Conservation (phyloP, 2,113 vertebrate genomes). For the Pleuronectes platessa region DNA sequence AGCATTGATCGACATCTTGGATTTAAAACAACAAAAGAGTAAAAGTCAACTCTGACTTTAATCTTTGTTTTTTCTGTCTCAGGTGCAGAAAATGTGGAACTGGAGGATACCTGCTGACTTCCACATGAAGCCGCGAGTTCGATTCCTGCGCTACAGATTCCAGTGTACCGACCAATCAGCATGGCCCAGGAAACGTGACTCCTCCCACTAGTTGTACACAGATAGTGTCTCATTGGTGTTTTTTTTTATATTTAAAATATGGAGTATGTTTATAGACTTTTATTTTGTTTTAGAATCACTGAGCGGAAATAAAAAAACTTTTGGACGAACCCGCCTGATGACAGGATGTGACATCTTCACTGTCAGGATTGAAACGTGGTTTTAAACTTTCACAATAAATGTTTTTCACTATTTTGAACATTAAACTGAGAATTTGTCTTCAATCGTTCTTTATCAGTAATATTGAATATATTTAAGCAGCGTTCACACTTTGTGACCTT, state of each 20-base stretch:
- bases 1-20: no score
- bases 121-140: conserved; percentile 81
- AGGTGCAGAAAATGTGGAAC: conserved; percentile 87
- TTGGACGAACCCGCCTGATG: background rate
- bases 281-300: conserved; percentile 45
- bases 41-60: no score
- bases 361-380: conserved; percentile 34
- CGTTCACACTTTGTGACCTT: background rate
- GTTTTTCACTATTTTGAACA: conserved; percentile 61
- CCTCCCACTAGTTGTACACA: conserved; percentile 66
- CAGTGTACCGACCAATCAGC: conserved; percentile 79
- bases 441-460: background rate
- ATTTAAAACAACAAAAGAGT: no score
- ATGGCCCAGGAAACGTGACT: conserved; percentile 64
- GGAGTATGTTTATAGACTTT: conserved; percentile 58
- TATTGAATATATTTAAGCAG: no score
- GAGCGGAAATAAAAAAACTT: conserved; percentile 1
- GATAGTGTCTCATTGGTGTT: conserved; percentile 1
- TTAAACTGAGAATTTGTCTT: conserved; percentile 36
- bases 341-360: conserved; percentile 36
- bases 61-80: background rate
- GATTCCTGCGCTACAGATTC: conserved; percentile 80
- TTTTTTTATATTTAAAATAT: conserved; percentile 77
- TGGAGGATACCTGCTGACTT: conserved; percentile 89
- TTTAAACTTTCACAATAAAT: conserved; percentile 54